Percentiles rank a stretch among this genome's conserved stretches.
Evolutionary conservation across 2,797 vertebrate genomes (phyloP).

Genomic region (Ibycter americanus): DNA sequence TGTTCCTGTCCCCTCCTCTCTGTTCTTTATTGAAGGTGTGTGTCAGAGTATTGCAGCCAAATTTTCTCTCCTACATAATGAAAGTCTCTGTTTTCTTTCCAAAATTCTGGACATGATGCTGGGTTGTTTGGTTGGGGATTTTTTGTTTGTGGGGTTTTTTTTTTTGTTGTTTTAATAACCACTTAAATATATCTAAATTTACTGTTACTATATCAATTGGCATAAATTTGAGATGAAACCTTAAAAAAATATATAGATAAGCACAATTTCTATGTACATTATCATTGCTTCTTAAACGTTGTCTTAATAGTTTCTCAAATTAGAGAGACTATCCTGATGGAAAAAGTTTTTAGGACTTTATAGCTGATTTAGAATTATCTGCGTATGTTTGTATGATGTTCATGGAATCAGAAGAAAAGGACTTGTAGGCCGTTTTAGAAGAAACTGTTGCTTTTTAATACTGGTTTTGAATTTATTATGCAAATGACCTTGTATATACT

Average conservation of each 20-base stretch:
- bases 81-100: neutral
- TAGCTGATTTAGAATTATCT: neutral
- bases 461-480: neutral
- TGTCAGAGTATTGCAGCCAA: neutral
- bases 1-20: neutral
- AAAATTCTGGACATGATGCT: neutral
- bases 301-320: neutral
- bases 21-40: neutral
- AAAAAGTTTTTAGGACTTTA: neutral
- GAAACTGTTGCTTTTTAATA: neutral
- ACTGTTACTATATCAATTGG: neutral
- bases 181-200: neutral
- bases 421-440: fast-evolving
- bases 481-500: neutral
- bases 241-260: neutral
- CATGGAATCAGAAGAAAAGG: neutral
- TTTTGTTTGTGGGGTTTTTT: neutral
- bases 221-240: neutral
- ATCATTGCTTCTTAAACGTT: neutral
- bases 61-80: neutral
- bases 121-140: too few relatives aligned
- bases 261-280: neutral
- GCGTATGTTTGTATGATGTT: neutral
- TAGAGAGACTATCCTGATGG: neutral
- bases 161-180: neutral